Evolutionary conservation across 2,797 vertebrate genomes (phyloP).

Genomic region (Pelodytes ibericus): DNA sequence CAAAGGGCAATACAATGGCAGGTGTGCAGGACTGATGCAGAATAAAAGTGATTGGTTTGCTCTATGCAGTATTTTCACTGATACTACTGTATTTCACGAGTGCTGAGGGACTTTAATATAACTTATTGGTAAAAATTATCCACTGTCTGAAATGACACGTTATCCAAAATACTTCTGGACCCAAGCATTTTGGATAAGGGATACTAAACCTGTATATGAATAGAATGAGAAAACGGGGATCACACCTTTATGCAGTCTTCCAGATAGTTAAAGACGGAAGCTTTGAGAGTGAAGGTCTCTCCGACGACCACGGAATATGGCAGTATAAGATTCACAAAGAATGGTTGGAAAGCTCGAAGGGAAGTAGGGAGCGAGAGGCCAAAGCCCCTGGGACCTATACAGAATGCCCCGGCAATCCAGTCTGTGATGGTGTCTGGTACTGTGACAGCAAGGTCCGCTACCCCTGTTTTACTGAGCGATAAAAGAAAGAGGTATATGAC

Average conservation of each 20-base stretch:
- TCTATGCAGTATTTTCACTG: too few relatives aligned
- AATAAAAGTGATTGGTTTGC: too few relatives aligned
- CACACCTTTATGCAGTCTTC: constrained; percentile 19
- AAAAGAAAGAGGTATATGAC: background rate
- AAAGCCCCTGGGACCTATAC: constrained; percentile 8
- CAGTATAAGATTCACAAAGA: constrained; percentile 9
- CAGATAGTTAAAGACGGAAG: constrained; percentile 27
- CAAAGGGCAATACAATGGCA: too few relatives aligned
- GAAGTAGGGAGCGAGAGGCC: constrained; percentile 7
- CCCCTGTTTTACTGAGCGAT: background rate
- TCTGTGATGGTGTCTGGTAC: constrained; percentile 26
- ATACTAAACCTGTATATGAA: too few relatives aligned
- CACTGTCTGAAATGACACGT: too few relatives aligned
- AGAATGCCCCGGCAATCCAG: constrained; percentile 16
- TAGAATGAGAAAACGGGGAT: too few relatives aligned
- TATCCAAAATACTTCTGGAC: too few relatives aligned
- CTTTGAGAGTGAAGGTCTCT: constrained; percentile 8
- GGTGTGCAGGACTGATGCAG: too few relatives aligned
- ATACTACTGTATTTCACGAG: too few relatives aligned
- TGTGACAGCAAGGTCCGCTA: background rate
- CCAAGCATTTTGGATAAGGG: too few relatives aligned
- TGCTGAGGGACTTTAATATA: too few relatives aligned
- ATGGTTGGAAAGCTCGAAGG: constrained; percentile 12
- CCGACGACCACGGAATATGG: constrained; percentile 22
- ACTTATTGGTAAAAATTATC: too few relatives aligned